Conservation (phyloP, 2,888 invertebrate genomes). For the Acholoe squamosa region DNA sequence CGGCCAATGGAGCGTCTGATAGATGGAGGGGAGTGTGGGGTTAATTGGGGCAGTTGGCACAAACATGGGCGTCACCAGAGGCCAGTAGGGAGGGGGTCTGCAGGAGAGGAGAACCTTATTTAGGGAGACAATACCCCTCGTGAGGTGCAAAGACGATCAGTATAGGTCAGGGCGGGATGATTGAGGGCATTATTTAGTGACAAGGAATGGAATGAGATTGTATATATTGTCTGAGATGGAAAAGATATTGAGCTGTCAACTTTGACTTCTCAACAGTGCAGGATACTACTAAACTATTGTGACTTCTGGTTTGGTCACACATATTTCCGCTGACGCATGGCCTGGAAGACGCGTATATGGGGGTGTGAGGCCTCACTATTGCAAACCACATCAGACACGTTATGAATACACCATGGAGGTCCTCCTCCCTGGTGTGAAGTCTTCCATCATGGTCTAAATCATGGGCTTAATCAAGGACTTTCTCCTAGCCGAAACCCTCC, state of each 20-base stretch:
- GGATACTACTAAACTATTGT: neutral
- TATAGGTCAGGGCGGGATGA: too few relatives aligned
- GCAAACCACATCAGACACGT: neutral
- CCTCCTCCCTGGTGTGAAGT: neutral
- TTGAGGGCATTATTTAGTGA: too few relatives aligned
- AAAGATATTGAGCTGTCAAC: conserved; percentile 30
- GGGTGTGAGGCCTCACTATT: neutral
- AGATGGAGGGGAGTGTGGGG: conserved; percentile 1
- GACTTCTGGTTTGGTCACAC: neutral
- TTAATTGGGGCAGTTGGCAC: conserved; percentile 45
- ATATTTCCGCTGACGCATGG: neutral
- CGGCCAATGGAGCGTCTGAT: conserved; percentile 37
- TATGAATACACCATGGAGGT: neutral
- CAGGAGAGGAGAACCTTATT: neutral
- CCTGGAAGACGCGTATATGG: neutral
- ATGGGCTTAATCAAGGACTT: neutral
- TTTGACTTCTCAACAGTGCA: neutral
- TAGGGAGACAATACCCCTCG: too few relatives aligned
- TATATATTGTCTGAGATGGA: neutral
- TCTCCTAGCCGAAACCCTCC: neutral
- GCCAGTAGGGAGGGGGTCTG: neutral
- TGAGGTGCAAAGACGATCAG: too few relatives aligned
- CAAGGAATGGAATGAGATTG: neutral
- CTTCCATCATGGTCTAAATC: conserved; percentile 9
- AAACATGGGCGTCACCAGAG: neutral